A percentile compares a stretch with the other conserved stretches of the same genome.
Evolutionary conservation across 1,140 invertebrate genomes (phyloP).

Genomic region (Nilaparvata lugens): DNA sequence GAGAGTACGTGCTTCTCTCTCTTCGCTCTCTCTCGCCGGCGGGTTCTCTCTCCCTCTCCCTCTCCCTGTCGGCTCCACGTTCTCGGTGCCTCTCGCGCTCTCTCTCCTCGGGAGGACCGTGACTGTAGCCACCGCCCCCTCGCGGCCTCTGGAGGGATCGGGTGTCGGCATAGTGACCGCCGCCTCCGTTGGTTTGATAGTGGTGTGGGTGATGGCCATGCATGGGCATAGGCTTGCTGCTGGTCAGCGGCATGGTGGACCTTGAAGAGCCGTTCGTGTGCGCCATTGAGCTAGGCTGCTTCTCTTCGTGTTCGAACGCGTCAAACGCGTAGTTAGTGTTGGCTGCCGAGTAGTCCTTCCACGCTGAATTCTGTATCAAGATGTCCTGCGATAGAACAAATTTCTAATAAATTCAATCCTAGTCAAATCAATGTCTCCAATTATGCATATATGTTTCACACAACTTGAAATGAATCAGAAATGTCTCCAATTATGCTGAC

Average conservation of each 20-base stretch:
- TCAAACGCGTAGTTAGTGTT: constrained; percentile 85
- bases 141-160: constrained; percentile 48
- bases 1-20: constrained; percentile 39
- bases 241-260: constrained; percentile 21
- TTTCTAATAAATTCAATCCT: too few species aligned
- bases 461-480: too few species aligned
- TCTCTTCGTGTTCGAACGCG: constrained; percentile 69
- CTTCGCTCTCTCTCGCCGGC: constrained; percentile 12
- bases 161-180: constrained; percentile 46
- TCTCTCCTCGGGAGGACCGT: constrained; percentile 25
- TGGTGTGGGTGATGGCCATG: constrained; percentile 9
- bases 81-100: constrained; percentile 8
- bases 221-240: constrained; percentile 17
- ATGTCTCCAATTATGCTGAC: too few species aligned
- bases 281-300: constrained; percentile 37
- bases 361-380: constrained; percentile 68
- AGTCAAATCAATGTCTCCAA: too few species aligned
- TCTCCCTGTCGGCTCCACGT: constrained; percentile 32
- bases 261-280: constrained; percentile 21
- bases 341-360: constrained; percentile 75
- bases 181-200: constrained; percentile 33
- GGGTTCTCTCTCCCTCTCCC: constrained; percentile 11
- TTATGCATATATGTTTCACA: too few species aligned
- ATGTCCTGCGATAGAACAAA: constrained; percentile 47
- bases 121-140: constrained; percentile 18